Evolutionary conservation across 2,888 invertebrate species (phyloP).

Genomic region (Tethea ocularis): DNA sequence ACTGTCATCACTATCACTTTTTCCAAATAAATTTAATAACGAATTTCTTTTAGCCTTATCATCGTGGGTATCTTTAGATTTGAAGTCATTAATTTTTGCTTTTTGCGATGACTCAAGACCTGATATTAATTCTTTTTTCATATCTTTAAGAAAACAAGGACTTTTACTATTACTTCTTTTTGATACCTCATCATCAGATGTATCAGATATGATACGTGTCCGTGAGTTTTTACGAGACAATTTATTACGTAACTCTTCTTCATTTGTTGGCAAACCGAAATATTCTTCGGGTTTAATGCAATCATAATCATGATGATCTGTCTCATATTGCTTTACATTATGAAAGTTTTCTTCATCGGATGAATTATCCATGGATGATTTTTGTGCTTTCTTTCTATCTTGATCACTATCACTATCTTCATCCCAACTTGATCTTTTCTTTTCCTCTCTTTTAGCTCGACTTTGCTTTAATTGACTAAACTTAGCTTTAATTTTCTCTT

Average conservation of each 20-base stretch:
- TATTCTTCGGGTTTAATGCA: conserved; percentile 77
- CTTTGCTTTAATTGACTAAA: conserved; percentile 94
- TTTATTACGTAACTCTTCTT: conserved; percentile 81
- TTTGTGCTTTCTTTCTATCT: conserved; percentile 67
- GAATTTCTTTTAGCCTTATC: conserved; percentile 68
- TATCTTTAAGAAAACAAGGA: conserved; percentile 59
- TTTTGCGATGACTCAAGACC: conserved; percentile 57
- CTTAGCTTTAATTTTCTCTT: conserved; percentile 94
- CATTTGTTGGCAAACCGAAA: conserved; percentile 75
- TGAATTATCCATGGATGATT: conserved; percentile 80
- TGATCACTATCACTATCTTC: conserved; percentile 91
- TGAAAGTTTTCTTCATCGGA: conserved; percentile 79
- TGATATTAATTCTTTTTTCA: conserved; percentile 85
- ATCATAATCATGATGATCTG: conserved; percentile 58
- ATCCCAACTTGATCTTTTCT: conserved; percentile 95
- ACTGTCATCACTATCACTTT: conserved; percentile 76
- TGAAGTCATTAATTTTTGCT: conserved; percentile 46
- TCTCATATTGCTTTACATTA: conserved; percentile 76
- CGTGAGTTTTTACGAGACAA: conserved; percentile 87
- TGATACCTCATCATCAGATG: conserved; percentile 87
- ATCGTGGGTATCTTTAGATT: conserved; percentile 47
- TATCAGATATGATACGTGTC: conserved; percentile 90
- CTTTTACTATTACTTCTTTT: conserved; percentile 79
- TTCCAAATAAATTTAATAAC: conserved; percentile 71
- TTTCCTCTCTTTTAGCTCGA: conserved; percentile 93